phyloP scores from a whole-genome alignment of 2,888 invertebrate genomes.

The Andrena camellia region DNA sequence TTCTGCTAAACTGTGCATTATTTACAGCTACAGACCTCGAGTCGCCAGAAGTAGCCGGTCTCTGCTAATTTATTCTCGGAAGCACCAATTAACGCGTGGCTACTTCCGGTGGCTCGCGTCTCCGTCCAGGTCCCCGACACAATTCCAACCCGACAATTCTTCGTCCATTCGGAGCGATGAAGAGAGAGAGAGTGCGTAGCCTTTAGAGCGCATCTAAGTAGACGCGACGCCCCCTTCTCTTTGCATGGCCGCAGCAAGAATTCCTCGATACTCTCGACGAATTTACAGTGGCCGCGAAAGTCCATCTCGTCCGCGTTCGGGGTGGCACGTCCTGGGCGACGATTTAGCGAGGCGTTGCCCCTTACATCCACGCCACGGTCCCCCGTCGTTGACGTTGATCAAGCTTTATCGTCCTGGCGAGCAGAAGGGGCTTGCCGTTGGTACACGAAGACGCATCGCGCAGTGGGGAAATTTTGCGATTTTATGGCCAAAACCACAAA shows the following conservation, averaged over 20 bases:
- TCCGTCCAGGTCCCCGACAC: background rate
- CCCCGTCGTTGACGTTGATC: slow-evolving; percentile 51
- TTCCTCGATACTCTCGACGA: background rate
- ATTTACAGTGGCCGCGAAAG: background rate
- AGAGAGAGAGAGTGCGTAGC: background rate
- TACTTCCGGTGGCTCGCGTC: slow-evolving; percentile 16
- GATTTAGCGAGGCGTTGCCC: slow-evolving; percentile 31
- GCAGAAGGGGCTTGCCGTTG: slow-evolving; percentile 36
- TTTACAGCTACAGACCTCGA: slow-evolving; percentile 43
- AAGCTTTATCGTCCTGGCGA: slow-evolving; percentile 51
- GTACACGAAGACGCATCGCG: slow-evolving; percentile 45
- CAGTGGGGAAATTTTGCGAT: too few species aligned
- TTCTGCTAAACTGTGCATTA: slow-evolving; percentile 33
- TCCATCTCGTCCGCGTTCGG: too few species aligned
- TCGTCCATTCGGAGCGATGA: slow-evolving; percentile 22
- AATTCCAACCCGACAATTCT: slow-evolving; percentile 16
- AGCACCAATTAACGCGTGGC: background rate
- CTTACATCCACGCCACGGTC: slow-evolving; percentile 40
- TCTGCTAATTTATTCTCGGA: background rate
- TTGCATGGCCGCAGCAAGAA: slow-evolving; percentile 29
- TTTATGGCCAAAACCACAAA: too few species aligned
- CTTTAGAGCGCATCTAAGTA: slow-evolving; percentile 11
- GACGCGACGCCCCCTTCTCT: slow-evolving; percentile 8
- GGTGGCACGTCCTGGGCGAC: background rate
- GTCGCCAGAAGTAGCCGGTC: slow-evolving; percentile 22